These are phyloP conservation scores for Reinhardtius hippoglossoides DNA, from an alignment of 2,113 vertebrate genomes.

Conservation along the genomic window DNA sequence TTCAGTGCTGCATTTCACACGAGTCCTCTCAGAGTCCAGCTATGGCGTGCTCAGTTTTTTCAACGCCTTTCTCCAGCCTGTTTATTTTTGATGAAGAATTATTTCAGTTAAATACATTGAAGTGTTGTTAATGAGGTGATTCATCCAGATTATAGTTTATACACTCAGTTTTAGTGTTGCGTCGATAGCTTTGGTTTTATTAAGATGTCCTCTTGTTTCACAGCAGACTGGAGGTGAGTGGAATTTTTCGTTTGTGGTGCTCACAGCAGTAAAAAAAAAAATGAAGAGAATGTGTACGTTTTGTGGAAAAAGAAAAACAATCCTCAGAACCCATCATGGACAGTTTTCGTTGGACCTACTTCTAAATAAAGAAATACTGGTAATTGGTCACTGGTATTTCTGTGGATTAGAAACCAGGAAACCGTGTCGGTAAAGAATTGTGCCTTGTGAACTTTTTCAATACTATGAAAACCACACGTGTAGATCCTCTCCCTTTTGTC, in stretches of 20 bases:
- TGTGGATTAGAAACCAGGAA: no score
- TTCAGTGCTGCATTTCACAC: conserved; percentile 34
- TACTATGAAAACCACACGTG: no score
- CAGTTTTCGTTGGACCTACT: no score
- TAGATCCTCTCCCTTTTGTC: no score
- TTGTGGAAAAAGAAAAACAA: no score
- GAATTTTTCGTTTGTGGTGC: neutral
- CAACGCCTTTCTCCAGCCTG: neutral
- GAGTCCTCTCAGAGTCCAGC: conserved; percentile 8
- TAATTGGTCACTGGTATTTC: no score
- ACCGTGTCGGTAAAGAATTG: no score
- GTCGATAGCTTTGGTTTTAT: conserved; percentile 6
- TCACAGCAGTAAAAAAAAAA: no score
- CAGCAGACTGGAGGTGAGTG: neutral
- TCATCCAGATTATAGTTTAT: neutral
- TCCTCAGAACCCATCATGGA: no score
- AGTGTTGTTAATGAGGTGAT: neutral
- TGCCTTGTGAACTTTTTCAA: no score
- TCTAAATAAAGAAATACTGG: no score
- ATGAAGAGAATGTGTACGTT: no score
- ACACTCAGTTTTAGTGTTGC: neutral
- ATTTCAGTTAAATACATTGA: neutral
- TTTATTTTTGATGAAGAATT: neutral
- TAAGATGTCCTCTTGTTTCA: neutral
- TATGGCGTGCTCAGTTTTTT: neutral